These are phyloP conservation scores for Achatina immaculata DNA, from an alignment of 1,140 invertebrate genomes.

Conservation along the genomic window DNA sequence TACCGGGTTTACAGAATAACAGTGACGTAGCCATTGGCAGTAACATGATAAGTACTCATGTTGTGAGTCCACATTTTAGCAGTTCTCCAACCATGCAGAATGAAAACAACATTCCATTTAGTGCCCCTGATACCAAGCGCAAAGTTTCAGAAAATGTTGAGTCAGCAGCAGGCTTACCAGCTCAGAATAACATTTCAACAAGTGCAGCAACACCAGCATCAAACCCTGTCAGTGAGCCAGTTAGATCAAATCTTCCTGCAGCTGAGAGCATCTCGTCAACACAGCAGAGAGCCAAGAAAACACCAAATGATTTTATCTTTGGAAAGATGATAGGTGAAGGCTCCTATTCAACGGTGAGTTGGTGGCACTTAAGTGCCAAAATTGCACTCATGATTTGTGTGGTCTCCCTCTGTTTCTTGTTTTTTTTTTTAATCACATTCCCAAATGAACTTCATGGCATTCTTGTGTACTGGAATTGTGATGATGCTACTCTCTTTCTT, in stretches of 20 bases:
- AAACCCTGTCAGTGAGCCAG: not conserved
- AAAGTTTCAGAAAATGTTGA: not conserved
- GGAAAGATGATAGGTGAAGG: slow-evolving; percentile 96
- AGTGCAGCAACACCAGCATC: not conserved
- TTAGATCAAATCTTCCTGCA: not conserved
- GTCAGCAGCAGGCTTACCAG: not conserved
- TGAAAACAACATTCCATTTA: not conserved
- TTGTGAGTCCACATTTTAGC: not conserved
- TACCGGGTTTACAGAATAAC: not conserved
- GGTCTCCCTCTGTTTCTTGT: no score
- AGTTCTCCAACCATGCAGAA: not conserved
- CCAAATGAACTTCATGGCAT: no score
- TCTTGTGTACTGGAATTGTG: no score
- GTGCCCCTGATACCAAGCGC: not conserved
- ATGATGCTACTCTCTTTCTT: no score
- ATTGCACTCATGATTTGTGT: no score
- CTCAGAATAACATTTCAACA: not conserved
- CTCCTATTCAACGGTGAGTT: slow-evolving; percentile 90
- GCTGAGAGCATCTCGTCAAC: not conserved
- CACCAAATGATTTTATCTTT: slow-evolving; percentile 88
- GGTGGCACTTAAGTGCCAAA: not conserved
- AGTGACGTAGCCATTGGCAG: not conserved
- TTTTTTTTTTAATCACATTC: not conserved
- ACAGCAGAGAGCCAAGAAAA: slow-evolving; percentile 53
- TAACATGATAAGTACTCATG: not conserved